Base-by-base conservation (phyloP, 2,888 invertebrate genomes). In the Parnassius orleans region DNA sequence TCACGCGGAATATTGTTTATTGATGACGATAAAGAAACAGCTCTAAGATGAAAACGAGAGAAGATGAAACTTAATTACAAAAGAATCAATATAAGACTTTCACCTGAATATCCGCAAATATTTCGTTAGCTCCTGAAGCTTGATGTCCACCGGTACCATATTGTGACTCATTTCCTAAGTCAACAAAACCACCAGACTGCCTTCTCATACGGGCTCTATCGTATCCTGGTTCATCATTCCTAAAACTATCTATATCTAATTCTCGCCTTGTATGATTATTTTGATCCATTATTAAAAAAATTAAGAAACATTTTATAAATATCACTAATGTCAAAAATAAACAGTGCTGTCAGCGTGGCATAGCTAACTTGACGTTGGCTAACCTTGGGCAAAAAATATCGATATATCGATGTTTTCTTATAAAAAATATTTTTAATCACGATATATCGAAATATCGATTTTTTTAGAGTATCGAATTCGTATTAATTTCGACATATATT, bases 61-160 rank as follows among this genome's bases (percentile, higher is more conserved):
- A 41, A n/a, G n/a, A 9, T 33, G 11, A 12, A 55, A 53, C 24
- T 43, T 11, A 43, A 41, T 47, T 14, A 19, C 10, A 42, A 44
- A 57, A 44, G 46, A 43, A 19, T 60, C 53, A 14, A 24, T 46
- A 2, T 12, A 51, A 52, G 33, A 2, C 24, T 15, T 24, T 42
- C 10, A 97, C 98, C 93, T 96, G 96, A 88, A 97, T 96, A 79
- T 97, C 97, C 41, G 97, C 96, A 86, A 97, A 98, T 63, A 98
- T 93, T 88, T 98, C 98, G 85, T 97, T 97, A 33, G 96, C 96
- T 62, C 97, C 96, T 56, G 96, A 95, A 33, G 95, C 95, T 83
- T 96, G 96, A 83, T 96, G 96, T 24, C 96, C 96, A 70, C 96
- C 96, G 61, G 95, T 94, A 65, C 94, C 95, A 86, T 95, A 95